Percentiles rank a stretch among this genome's conserved stretches.
phyloP scores from a whole-genome alignment of 2,888 invertebrate species.

The Tenthredo scrophulariae region DNA sequence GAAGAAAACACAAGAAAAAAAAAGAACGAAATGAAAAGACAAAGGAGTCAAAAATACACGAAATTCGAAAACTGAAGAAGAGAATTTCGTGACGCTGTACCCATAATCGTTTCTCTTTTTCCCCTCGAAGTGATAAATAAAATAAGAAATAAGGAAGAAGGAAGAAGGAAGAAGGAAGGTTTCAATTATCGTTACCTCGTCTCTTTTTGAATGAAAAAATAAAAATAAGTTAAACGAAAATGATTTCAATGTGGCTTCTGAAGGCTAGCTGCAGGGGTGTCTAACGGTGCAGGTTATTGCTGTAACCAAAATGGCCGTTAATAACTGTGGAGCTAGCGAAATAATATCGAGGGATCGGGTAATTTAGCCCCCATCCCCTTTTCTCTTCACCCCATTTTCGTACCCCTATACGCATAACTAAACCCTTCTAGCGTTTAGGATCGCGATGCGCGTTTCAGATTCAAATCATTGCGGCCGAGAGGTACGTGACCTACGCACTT shows the following conservation, averaged over 20 bases:
- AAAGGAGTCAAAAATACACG: neutral
- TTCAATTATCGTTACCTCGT: neutral
- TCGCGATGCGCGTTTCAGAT: conserved; percentile 44
- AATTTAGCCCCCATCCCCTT: conserved; percentile 6
- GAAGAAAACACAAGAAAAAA: neutral
- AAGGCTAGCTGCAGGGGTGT: neutral
- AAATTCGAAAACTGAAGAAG: neutral
- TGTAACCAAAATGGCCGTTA: conserved; percentile 35
- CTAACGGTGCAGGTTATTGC: neutral
- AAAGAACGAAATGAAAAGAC: neutral
- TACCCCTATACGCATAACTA: conserved; percentile 39
- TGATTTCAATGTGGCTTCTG: neutral
- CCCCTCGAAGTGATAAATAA: neutral
- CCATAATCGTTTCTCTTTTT: neutral
- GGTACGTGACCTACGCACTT: conserved; percentile 41
- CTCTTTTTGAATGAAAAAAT: neutral
- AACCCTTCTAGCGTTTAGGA: conserved; percentile 49
- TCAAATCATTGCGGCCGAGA: conserved; percentile 47
- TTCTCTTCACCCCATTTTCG: conserved; percentile 34
- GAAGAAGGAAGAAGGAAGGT: neutral
- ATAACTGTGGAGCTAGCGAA: conserved; percentile 28
- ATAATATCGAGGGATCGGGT: conserved; percentile 45
- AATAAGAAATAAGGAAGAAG: neutral
- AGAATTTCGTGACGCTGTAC: neutral
- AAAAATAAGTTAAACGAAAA: neutral